Evolutionary conservation across 2,113 vertebrate genomes (phyloP).

Genomic region (Peromyscus maniculatus): DNA sequence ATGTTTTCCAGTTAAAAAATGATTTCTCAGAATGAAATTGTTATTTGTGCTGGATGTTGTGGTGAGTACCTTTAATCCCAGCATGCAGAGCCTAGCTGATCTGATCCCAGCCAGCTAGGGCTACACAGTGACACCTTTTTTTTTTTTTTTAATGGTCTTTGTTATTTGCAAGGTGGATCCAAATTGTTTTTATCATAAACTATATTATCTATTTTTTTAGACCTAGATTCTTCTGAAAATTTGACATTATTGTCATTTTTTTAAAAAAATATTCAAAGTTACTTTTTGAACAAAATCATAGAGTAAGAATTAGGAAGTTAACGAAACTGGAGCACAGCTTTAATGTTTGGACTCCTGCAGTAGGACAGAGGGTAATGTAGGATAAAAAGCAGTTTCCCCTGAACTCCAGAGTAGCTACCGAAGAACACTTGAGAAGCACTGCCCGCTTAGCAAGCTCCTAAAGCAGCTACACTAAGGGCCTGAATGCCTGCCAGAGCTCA

Average conservation of each 20-base stretch:
- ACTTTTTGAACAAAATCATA: slow-evolving; percentile 32
- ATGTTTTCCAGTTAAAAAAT: slow-evolving; percentile 42
- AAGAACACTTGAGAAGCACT: slow-evolving; percentile 12
- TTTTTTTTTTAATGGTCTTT: not conserved
- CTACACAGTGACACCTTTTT: too few species aligned
- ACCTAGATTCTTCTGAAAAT: slow-evolving; percentile 51
- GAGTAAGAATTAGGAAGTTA: slow-evolving; percentile 11
- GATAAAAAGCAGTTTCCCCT: slow-evolving; percentile 25
- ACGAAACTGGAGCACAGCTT: slow-evolving; percentile 23
- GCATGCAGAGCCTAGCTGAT: too few species aligned
- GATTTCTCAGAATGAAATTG: slow-evolving; percentile 53
- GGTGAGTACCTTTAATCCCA: not conserved
- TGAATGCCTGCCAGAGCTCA: not conserved
- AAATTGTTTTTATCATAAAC: slow-evolving; percentile 37
- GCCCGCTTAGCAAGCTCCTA: not conserved
- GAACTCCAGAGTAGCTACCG: not conserved
- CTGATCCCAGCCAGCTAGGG: not conserved
- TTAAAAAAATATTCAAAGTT: slow-evolving; percentile 8
- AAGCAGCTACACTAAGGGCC: not conserved
- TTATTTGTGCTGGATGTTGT: not conserved
- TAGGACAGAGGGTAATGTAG: not conserved
- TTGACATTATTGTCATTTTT: slow-evolving; percentile 50
- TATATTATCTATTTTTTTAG: slow-evolving; percentile 45
- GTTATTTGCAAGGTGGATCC: slow-evolving; percentile 39
- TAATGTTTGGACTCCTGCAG: not conserved